phyloP scores from a whole-genome alignment of 2,888 invertebrate genomes.

The Drosophila greeni region DNA sequence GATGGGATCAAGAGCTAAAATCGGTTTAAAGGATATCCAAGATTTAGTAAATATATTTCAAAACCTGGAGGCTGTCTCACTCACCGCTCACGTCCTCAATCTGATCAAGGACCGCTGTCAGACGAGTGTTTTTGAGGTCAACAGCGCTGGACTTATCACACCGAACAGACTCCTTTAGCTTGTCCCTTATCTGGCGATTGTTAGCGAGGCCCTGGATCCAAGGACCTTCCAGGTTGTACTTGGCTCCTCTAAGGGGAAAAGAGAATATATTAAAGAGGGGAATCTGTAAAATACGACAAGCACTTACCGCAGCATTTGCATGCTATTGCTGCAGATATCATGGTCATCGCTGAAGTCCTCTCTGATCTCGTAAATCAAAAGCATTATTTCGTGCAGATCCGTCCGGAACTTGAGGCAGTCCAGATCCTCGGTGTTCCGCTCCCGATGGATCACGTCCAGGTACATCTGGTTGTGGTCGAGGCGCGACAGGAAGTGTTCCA shows the following conservation, averaged over 20 bases:
- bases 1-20: conserved; percentile 40
- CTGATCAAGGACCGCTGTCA: neutral
- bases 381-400: conserved; percentile 45
- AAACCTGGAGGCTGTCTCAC: neutral
- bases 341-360: conserved; percentile 12
- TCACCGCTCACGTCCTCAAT: conserved; percentile 18
- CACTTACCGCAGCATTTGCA: conserved; percentile 32
- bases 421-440: conserved; percentile 29
- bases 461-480: conserved; percentile 42
- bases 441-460: conserved; percentile 43
- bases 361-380: conserved; percentile 24
- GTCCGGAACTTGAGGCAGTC: conserved; percentile 52
- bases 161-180: neutral
- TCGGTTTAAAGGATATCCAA: neutral
- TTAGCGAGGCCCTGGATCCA: conserved; percentile 35
- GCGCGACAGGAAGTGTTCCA: conserved; percentile 39
- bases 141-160: neutral
- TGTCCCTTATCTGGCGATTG: neutral
- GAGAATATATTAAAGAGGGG: too few species aligned
- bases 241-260: conserved; percentile 19
- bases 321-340: conserved; percentile 36
- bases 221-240: conserved; percentile 19
- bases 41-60: too few species aligned
- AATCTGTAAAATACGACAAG: too few species aligned
- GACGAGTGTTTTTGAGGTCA: too few species aligned